Conservation (phyloP, 2,888 invertebrate genomes). For the Diarsia brunnea region DNA sequence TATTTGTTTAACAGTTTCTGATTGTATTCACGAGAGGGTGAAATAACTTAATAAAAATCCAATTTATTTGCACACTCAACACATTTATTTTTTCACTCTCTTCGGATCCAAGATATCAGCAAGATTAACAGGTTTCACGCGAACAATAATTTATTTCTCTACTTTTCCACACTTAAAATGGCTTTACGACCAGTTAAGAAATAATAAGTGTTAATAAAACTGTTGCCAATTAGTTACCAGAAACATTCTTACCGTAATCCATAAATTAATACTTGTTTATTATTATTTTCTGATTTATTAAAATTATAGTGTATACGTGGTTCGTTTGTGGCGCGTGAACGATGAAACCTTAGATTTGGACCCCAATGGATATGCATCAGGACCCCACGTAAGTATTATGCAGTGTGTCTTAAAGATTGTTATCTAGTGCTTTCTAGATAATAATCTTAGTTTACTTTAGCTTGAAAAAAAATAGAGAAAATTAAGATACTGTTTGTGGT, state of each 20-base stretch:
- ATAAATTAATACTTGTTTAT: background rate
- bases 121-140: background rate
- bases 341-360: slow-evolving; percentile 45
- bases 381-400: slow-evolving; percentile 15
- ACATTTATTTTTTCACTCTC: too few relatives aligned
- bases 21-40: background rate
- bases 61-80: background rate
- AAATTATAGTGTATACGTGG: slow-evolving; percentile 3
- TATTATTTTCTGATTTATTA: slow-evolving; percentile 31
- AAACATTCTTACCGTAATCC: slow-evolving; percentile 18
- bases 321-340: slow-evolving; percentile 36
- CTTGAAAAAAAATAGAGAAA: background rate
- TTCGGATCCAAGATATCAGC: background rate
- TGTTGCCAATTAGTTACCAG: slow-evolving; percentile 32
- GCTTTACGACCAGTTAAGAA: slow-evolving; percentile 29
- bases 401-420: slow-evolving; percentile 28
- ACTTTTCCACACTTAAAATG: slow-evolving; percentile 21
- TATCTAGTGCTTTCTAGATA: slow-evolving; percentile 20
- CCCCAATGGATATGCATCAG: slow-evolving; percentile 34
- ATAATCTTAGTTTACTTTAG: background rate
- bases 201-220: slow-evolving; percentile 21
- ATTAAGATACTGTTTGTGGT: background rate
- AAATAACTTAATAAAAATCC: background rate
- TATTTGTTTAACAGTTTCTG: background rate
- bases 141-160: slow-evolving; percentile 10